Conservation (phyloP, 2,888 invertebrate genomes). For the Drosophila eohydei region DNA sequence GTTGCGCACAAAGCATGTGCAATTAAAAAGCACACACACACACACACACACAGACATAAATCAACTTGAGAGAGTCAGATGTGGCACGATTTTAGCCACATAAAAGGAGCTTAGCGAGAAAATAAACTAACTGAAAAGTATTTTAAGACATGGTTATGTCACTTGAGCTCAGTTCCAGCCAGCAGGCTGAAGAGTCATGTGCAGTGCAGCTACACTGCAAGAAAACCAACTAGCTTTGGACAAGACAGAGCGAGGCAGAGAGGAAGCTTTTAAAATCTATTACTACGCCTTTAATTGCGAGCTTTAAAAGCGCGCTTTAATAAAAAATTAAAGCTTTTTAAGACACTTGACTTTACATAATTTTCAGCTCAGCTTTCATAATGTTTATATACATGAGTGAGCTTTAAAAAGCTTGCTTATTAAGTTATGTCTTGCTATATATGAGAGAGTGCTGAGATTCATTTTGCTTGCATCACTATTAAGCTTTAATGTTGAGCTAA, state of each 20-base stretch:
- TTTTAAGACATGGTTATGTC: conserved; percentile 54
- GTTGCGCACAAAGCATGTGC: conserved; percentile 38
- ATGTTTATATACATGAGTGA: too few relatives aligned
- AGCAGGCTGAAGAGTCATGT: conserved; percentile 31
- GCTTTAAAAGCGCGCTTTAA: neutral
- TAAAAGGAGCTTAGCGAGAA: conserved; percentile 6
- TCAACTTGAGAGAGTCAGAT: conserved; percentile 53
- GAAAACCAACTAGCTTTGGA: neutral
- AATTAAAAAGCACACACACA: conserved; percentile 51
- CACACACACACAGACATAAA: conserved; percentile 51
- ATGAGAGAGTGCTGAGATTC: too few relatives aligned
- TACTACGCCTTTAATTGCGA: neutral
- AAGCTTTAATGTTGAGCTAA: too few relatives aligned
- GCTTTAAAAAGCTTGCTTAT: too few relatives aligned
- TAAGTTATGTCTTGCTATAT: too few relatives aligned
- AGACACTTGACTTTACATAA: too few relatives aligned
- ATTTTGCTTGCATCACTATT: too few relatives aligned
- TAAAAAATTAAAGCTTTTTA: neutral
- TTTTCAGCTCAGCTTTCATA: too few relatives aligned
- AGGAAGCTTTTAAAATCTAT: neutral
- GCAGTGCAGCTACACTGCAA: conserved; percentile 52
- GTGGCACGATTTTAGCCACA: conserved; percentile 60
- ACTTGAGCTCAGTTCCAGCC: conserved; percentile 25
- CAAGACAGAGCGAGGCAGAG: neutral
- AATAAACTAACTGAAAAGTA: conserved; percentile 13